phyloP scores from a whole-genome alignment of 2,113 vertebrate species.

The Stegastes partitus region DNA sequence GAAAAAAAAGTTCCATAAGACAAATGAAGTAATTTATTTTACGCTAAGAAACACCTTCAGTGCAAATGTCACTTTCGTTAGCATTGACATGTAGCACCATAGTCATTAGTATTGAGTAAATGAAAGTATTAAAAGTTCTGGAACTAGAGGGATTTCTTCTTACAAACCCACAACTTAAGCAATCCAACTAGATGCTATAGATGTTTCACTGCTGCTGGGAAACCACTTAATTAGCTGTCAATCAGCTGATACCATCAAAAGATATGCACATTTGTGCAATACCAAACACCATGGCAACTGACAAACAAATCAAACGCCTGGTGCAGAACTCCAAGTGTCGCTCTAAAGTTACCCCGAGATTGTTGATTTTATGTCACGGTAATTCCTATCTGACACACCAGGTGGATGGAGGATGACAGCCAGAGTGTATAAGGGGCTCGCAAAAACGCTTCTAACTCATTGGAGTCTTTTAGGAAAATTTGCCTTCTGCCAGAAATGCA shows the following conservation, averaged over 20 bases:
- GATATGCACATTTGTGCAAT: neutral
- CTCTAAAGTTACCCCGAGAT: neutral
- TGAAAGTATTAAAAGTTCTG: neutral
- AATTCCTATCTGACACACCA: neutral
- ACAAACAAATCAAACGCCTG: neutral
- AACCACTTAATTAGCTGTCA: constrained; percentile 7
- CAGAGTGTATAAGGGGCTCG: neutral
- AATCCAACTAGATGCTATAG: neutral
- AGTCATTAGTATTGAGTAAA: neutral
- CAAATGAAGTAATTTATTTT: neutral
- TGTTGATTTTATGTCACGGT: neutral
- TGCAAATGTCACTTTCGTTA: constrained; percentile 11
- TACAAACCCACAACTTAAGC: neutral
- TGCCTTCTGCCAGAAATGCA: neutral
- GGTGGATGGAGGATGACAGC: neutral
- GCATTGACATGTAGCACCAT: neutral
- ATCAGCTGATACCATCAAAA: neutral
- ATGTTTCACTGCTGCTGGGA: neutral
- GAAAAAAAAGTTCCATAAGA: neutral
- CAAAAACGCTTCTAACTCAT: neutral
- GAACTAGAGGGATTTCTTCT: neutral
- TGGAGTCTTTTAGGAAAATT: neutral
- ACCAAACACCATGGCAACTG: neutral
- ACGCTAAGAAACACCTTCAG: neutral
- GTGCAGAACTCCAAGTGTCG: neutral